Conservation (phyloP, 2,888 invertebrate species). For the Elaeidobius kamerunicus region DNA sequence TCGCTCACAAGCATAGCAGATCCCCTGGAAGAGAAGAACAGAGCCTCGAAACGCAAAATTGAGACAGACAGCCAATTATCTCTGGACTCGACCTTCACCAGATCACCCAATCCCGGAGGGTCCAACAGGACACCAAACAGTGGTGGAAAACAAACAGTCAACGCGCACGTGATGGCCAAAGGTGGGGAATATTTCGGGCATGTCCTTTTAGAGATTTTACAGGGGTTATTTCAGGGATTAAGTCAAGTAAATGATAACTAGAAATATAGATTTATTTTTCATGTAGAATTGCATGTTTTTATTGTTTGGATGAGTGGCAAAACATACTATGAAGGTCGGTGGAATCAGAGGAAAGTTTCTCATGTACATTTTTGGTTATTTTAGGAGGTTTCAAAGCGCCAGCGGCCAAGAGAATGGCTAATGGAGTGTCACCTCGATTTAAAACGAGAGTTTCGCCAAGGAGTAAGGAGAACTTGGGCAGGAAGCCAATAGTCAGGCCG, state of each 20-base stretch:
- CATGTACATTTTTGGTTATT: slow-evolving; percentile 11
- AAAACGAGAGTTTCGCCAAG: background rate
- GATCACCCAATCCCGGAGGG: background rate
- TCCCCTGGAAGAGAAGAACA: slow-evolving; percentile 23
- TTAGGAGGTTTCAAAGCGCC: slow-evolving; percentile 37
- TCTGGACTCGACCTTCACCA: slow-evolving; percentile 23
- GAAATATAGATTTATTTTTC: slow-evolving; percentile 19
- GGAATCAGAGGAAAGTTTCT: slow-evolving; percentile 3
- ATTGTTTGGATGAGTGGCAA: too few relatives aligned
- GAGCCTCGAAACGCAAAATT: slow-evolving; percentile 29
- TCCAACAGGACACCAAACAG: background rate
- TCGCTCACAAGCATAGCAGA: slow-evolving; percentile 30
- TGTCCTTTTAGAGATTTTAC: slow-evolving; percentile 39
- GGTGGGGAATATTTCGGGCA: slow-evolving; percentile 44
- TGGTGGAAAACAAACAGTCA: slow-evolving; percentile 15
- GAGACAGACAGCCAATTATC: slow-evolving; percentile 31
- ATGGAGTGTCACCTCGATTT: slow-evolving; percentile 10
- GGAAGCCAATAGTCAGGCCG: slow-evolving; percentile 2
- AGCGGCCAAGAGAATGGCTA: slow-evolving; percentile 29
- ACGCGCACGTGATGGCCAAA: slow-evolving; percentile 40
- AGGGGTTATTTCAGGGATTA: slow-evolving; percentile 30
- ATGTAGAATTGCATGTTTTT: background rate
- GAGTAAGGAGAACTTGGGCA: background rate
- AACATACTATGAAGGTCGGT: too few relatives aligned
- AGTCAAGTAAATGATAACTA: slow-evolving; percentile 26